Evolutionary conservation across 35 echinoderm and acorn worm species (phyloP), one percentile per base, ranked within the genome.

Genomic region (Acanthaster planci): DNA sequence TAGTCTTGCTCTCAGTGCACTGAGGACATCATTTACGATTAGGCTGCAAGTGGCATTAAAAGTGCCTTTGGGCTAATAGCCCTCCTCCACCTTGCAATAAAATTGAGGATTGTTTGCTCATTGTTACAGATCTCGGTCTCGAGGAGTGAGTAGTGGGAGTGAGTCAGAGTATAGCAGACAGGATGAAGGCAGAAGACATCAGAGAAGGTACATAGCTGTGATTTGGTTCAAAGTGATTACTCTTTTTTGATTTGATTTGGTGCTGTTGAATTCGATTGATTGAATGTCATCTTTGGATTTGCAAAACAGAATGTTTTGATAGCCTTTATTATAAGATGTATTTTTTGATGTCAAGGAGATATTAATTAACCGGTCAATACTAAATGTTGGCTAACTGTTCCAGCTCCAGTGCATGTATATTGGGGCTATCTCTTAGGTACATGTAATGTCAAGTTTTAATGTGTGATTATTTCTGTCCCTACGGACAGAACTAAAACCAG

Each of bases 91-190:
- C n/a, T n/a, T n/a, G n/a, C n/a, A n/a, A n/a, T n/a, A n/a, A n/a
- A n/a, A n/a, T n/a, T n/a, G n/a, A n/a, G n/a, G n/a, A 5, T 23
- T 81, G 18, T 81, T 81, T 18, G 34, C 23, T 52, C 32, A 14
- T 14, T 5, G 14, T 81, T 52, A 18, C 53, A 85, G 83, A 76
- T 76, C 59, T 27, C 29, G 84, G 18, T 86, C 84, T 5, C 58
- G 87, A 84, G 87, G 87, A 76, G 87, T 38, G 38, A 83, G 80
- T 32, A 89, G 87, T 58, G 87, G 80, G 5, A 84, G 87, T 89
- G 87, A 89, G 27, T 81, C 79, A 26, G 87, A 89, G 51, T 30
- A 51, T 10, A 80, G 58, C 17, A 80, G 52, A 27, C 80, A 89
- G 39, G 55, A 79, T 6, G 81, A 83, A 26, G 54, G 53, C 15